phyloP scores from a whole-genome alignment of 2,113 vertebrate genomes.

The Engystomops pustulosus region DNA sequence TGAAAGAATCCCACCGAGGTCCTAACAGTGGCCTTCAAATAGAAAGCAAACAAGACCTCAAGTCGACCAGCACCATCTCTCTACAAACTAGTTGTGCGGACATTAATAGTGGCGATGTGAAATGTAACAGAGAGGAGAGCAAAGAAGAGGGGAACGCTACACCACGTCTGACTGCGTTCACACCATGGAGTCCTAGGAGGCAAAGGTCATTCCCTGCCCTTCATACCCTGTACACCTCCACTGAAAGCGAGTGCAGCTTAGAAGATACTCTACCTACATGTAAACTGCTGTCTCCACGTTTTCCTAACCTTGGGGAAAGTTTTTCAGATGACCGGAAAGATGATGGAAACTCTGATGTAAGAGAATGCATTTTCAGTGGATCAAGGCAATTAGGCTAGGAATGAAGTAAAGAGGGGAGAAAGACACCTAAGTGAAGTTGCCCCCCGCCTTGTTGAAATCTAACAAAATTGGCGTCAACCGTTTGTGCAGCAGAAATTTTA shows the following conservation, averaged over 20 bases:
- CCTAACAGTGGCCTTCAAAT: neutral
- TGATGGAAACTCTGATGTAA: slow-evolving; percentile 28
- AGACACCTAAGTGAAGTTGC: too few species aligned
- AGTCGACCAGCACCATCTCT: neutral
- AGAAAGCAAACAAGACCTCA: neutral
- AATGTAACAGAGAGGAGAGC: neutral
- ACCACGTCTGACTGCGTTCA: slow-evolving; percentile 39
- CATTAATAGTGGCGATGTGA: neutral
- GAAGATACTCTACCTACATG: slow-evolving; percentile 26
- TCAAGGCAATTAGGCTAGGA: neutral
- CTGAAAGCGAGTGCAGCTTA: slow-evolving; percentile 58
- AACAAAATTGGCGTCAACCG: too few species aligned
- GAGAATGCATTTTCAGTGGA: slow-evolving; percentile 1
- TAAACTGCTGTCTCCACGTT: slow-evolving; percentile 46
- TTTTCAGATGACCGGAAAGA: slow-evolving; percentile 52
- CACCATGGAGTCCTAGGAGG: slow-evolving; percentile 49
- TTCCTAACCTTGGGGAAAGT: slow-evolving; percentile 58
- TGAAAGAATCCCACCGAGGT: neutral
- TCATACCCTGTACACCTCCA: slow-evolving; percentile 24
- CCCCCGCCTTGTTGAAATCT: too few species aligned
- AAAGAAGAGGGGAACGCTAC: neutral
- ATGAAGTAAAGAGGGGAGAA: too few species aligned
- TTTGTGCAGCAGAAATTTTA: too few species aligned
- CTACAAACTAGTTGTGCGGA: neutral
- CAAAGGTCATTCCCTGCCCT: neutral